phyloP scores from a whole-genome alignment of 1,140 invertebrate species.

The Schlechtendalia chinensis region DNA sequence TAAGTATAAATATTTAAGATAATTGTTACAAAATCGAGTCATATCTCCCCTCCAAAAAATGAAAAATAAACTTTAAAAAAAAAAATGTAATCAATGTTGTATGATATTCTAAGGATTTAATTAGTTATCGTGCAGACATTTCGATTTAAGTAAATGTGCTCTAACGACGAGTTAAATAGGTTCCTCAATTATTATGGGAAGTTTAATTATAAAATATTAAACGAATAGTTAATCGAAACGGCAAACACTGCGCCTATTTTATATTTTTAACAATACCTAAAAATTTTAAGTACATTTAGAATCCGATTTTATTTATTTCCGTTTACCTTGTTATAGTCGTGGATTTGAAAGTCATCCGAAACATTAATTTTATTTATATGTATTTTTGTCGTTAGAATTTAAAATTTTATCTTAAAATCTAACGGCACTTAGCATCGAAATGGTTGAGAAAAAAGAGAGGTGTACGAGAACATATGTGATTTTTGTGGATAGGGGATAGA shows the following conservation, averaged over 20 bases:
- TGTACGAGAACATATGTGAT: neutral
- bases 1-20: neutral
- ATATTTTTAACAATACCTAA: too few relatives aligned
- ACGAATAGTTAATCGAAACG: too few relatives aligned
- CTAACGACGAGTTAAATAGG: too few relatives aligned
- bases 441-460: neutral
- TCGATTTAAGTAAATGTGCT: too few relatives aligned
- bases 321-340: neutral
- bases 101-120: neutral
- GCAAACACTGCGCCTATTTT: too few relatives aligned
- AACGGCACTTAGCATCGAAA: neutral
- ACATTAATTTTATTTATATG: too few relatives aligned
- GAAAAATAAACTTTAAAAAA: neutral
- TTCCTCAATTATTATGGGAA: too few relatives aligned
- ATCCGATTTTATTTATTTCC: neutral
- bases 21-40: neutral
- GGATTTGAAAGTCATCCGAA: neutral
- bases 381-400: neutral
- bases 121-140: too few relatives aligned
- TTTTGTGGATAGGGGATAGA: constrained; percentile 11
- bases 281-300: too few relatives aligned
- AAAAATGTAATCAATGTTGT: neutral
- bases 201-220: too few relatives aligned
- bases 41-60: neutral
- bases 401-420: neutral